These are phyloP conservation scores for Geotrupes spiniger DNA, from an alignment of 2,888 invertebrate genomes.

Conservation along the genomic window DNA sequence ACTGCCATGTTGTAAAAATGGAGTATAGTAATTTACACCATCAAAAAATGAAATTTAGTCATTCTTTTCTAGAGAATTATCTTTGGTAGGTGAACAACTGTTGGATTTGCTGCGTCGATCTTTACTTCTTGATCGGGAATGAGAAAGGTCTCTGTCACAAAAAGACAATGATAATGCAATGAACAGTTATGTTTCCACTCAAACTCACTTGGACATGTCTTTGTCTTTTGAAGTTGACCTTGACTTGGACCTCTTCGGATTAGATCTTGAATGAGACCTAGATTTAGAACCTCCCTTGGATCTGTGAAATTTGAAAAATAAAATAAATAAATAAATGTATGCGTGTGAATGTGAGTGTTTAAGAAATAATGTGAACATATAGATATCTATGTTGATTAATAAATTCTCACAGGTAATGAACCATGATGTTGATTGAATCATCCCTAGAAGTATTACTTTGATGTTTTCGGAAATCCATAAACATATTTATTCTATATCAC, in stretches of 20 bases:
- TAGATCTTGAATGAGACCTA: slow-evolving; percentile 62
- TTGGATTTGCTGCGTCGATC: slow-evolving; percentile 54
- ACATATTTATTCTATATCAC: too few species aligned
- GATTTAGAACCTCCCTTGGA: slow-evolving; percentile 65
- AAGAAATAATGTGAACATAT: too few species aligned
- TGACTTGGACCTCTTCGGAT: slow-evolving; percentile 56
- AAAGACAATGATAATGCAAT: slow-evolving; percentile 8
- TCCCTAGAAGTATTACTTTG: too few species aligned
- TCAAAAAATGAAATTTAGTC: slow-evolving; percentile 22
- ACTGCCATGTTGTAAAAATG: neutral
- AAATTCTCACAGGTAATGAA: too few species aligned
- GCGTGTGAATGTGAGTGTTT: too few species aligned
- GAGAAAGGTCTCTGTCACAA: slow-evolving; percentile 64
- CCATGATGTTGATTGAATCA: too few species aligned
- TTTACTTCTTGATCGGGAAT: slow-evolving; percentile 62
- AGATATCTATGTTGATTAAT: too few species aligned
- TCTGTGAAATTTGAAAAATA: slow-evolving; percentile 48
- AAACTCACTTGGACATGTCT: slow-evolving; percentile 53
- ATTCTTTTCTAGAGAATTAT: slow-evolving; percentile 35
- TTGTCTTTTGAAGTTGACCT: slow-evolving; percentile 56
- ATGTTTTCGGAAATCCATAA: too few species aligned
- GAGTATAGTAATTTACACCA: slow-evolving; percentile 3
- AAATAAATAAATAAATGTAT: slow-evolving; percentile 7
- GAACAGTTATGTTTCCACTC: neutral
- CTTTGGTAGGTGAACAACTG: slow-evolving; percentile 40